These are phyloP conservation scores for Carollia perspicillata DNA, from an alignment of 2,113 vertebrate species.

Conservation along the genomic window DNA sequence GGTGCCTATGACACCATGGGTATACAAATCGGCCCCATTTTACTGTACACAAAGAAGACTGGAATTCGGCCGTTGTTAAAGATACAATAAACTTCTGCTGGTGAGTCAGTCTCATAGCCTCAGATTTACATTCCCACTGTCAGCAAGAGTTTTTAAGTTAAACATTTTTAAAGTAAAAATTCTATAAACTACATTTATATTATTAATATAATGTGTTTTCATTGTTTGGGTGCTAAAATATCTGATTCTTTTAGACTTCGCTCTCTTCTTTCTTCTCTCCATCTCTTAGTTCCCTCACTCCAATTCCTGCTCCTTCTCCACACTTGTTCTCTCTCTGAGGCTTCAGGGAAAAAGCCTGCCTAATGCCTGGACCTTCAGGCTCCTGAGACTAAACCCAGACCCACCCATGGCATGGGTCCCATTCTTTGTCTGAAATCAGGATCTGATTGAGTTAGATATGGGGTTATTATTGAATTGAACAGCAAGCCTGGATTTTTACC, in stretches of 20 bases:
- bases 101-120: constrained; percentile 74
- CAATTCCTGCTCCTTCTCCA: neutral
- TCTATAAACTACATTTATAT: constrained; percentile 78
- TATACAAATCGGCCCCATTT: constrained; percentile 74
- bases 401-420: neutral
- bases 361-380: neutral
- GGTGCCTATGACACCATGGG: constrained; percentile 35
- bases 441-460: neutral
- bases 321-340: neutral
- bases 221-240: constrained; percentile 36
- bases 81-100: constrained; percentile 80
- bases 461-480: neutral
- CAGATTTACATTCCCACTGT: constrained; percentile 81
- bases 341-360: neutral
- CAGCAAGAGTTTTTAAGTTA: constrained; percentile 77
- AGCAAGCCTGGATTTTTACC: neutral
- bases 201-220: constrained; percentile 57
- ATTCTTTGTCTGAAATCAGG: constrained; percentile 11
- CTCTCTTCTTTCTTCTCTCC: neutral
- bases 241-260: neutral
- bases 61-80: constrained; percentile 79
- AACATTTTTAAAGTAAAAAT: constrained; percentile 79
- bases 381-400: constrained; percentile 32
- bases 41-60: constrained; percentile 70
- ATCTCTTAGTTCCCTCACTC: neutral